Percentiles rank a stretch among this genome's conserved stretches.
phyloP scores from a whole-genome alignment of 2,797 vertebrate genomes.

The Acanthurus lineatus region DNA sequence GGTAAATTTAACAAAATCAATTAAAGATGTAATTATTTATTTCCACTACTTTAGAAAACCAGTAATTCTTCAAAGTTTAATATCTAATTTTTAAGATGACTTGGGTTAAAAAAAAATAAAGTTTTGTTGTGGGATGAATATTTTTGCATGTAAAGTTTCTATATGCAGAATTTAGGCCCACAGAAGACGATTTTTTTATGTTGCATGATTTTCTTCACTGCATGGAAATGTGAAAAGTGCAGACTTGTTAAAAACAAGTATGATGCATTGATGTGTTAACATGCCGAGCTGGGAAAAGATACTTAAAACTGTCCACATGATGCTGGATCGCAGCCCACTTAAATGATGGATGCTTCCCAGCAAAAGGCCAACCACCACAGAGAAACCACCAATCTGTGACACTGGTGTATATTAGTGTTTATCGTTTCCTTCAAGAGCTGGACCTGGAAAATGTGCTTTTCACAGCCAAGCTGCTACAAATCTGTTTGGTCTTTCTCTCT shows the following conservation, averaged over 20 bases:
- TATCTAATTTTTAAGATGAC: conserved; percentile 15
- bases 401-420: background rate
- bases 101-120: background rate
- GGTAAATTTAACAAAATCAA: background rate
- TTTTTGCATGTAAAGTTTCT: background rate
- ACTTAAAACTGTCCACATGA: conserved; percentile 1
- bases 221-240: background rate
- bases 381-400: conserved; percentile 18
- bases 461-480: background rate
- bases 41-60: background rate
- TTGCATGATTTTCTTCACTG: background rate
- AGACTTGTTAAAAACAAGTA: background rate
- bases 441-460: conserved; percentile 6
- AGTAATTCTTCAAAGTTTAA: conserved; percentile 7
- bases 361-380: background rate
- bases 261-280: conserved; percentile 1
- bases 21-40: background rate
- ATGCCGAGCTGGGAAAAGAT: background rate
- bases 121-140: conserved; percentile 7
- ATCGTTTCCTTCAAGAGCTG: background rate
- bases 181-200: background rate
- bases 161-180: background rate
- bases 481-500: background rate
- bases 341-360: conserved; percentile 5
- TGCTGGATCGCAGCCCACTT: background rate